Evolutionary conservation across 2,113 vertebrate species (phyloP).

Genomic region (Scolopax mira): DNA sequence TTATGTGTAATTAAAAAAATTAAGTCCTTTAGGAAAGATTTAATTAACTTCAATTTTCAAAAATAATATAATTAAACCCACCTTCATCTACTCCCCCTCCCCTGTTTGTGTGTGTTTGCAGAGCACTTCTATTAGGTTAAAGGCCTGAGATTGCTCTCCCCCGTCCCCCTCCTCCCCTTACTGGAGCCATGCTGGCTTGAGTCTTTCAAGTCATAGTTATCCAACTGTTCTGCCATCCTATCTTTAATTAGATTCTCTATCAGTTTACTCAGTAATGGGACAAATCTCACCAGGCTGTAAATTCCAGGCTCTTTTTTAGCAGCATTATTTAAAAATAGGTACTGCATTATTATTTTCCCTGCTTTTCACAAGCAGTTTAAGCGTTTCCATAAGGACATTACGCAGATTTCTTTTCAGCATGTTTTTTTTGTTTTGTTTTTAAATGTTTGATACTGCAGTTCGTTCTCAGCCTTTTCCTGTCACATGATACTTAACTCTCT

Average conservation of each 20-base stretch:
- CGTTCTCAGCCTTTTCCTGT: neutral
- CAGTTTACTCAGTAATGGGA: conserved; percentile 18
- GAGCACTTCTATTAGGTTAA: neutral
- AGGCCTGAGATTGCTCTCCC: neutral
- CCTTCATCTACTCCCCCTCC: neutral
- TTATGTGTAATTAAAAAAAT: conserved; percentile 26
- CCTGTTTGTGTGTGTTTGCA: neutral
- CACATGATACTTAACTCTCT: neutral
- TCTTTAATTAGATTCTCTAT: conserved; percentile 48
- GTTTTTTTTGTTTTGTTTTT: neutral
- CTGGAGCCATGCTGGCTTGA: conserved; percentile 24
- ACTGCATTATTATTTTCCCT: neutral
- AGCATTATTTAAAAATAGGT: conserved; percentile 27
- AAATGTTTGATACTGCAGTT: neutral
- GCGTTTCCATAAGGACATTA: neutral
- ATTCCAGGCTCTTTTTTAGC: neutral
- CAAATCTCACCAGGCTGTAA: conserved; percentile 52
- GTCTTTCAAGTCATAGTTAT: conserved; percentile 20
- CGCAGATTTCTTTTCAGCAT: neutral
- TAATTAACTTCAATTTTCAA: conserved; percentile 17
- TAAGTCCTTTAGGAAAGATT: conserved; percentile 16
- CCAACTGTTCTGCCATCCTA: conserved; percentile 41
- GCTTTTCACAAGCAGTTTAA: neutral
- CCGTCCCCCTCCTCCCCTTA: rapidly evolving
- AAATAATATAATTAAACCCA: conserved; percentile 25